Evolutionary conservation across 2,113 vertebrate species (phyloP), one percentile per base, ranked within the genome.

Genomic region (Chaetodon trifascialis): DNA sequence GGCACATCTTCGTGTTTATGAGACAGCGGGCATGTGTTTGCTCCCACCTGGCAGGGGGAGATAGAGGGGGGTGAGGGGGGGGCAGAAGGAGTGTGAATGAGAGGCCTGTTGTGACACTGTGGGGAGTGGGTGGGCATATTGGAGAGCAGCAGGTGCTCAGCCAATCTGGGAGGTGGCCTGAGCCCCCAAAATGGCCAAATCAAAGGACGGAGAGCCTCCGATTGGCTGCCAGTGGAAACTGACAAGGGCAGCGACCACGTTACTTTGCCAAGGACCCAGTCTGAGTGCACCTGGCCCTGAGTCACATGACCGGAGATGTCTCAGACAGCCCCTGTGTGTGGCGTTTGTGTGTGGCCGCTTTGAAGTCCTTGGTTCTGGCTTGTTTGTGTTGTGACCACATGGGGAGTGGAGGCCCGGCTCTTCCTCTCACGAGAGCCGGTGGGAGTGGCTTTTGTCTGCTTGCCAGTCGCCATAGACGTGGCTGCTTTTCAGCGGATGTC

Each of bases 121-220:
- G 83, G 93, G 92, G 88, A 90, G 86, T 80, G 88, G 92, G 89
- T 92, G 85, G 94, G 88, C 95, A 95, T 95, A 93, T 93, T 95
- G 94, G 89, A 89, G 88, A 94, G 90, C 94, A 95, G 94, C 94
- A 91, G 93, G 94, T 94, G 93, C 83, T 86, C 78, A 73, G 89
- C 85, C 91, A 91, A 88, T 90, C 17, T 87, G 84, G 85, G 89
- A 89, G 85, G 82, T 84, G 79, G 86, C 66, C 80, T 78, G 83
- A 71, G 60, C 83, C 81, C 88, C 85, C 72, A 85, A 85, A 88
- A 87, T 59, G 65, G 78, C 74, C 80, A 75, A 80, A 90, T 89
- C 87, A 69, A 84, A 84, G 67, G 25, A 68, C 42, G 58, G 73
- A 40, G 51, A 71, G 78, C 63, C 82, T 86, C 81, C 78, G 88